Base-by-base conservation (phyloP, 2,113 vertebrate genomes). In the Plestiodon gilberti region DNA sequence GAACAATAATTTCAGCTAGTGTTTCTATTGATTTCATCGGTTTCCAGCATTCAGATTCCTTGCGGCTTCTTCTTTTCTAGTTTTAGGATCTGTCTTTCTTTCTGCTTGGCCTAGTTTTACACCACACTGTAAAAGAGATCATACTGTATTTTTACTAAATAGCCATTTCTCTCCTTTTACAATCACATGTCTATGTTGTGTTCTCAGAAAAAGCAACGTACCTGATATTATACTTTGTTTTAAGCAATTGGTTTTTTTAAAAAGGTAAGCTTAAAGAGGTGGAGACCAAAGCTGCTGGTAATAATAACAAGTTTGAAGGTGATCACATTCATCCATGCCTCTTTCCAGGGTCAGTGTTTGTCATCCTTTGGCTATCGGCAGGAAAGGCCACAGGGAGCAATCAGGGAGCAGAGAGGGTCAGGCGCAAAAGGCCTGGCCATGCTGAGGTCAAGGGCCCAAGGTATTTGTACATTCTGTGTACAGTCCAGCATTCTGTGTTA, bases 71-170 rank as follows among this genome's bases (percentile, higher is more conserved):
- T 59, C 61, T 61, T 61, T 92, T 70, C 69, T 35, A 48, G 43
- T 48, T 48, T 86, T 87, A 17, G 40, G 73, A 91, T 88, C 92
- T 89, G 85, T 92, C 89, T 90, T 92, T 78, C 18, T 0, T 92
- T 78, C 18, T 0, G 78, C 88, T 70, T 38, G 65, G 85, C 93
- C 92, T 91, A 43, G 73, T 94, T 94, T 93, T 89, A 90, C 73
- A 59, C 17, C 62, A 86, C 65, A 22, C 85, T 81, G 35, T 23
- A 91, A 89, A 88, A 65, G 82, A 90, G 38, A 70, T 18, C 40
- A 67, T 85, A 82, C 62, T 28, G 85, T 80, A 73, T 78, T 94
- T 94, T 90, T 84, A 92, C 91, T 92, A 93, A 83, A 78, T 81
- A 57, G 90, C 81, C 87, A 93, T 91, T 88, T 62, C 85, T 84